These are phyloP conservation scores for Epicampocera succincta DNA, from an alignment of 2,888 invertebrate genomes.

Conservation along the genomic window DNA sequence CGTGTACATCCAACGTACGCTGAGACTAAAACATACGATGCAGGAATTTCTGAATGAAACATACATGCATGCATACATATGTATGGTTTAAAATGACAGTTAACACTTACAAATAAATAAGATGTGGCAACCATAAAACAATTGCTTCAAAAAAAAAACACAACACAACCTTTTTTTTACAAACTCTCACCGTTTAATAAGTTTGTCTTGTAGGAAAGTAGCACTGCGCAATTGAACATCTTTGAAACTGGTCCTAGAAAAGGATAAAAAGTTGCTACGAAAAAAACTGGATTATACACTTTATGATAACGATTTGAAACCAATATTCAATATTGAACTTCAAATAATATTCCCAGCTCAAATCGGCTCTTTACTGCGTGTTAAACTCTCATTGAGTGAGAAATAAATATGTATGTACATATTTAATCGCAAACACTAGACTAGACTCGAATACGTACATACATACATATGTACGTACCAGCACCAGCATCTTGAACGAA, in stretches of 20 bases:
- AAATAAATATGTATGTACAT: background rate
- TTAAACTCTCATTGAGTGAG: slow-evolving; percentile 5
- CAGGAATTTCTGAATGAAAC: no score
- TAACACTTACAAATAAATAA: no score
- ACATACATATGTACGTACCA: no score
- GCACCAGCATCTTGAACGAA: slow-evolving; percentile 64
- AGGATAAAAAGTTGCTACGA: slow-evolving; percentile 22
- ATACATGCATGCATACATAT: background rate
- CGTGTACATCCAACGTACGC: no score
- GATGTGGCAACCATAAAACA: slow-evolving; percentile 9
- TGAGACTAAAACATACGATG: no score
- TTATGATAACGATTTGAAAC: background rate
- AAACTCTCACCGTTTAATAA: slow-evolving; percentile 7
- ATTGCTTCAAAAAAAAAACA: background rate
- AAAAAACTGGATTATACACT: slow-evolving; percentile 23
- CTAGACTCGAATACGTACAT: slow-evolving; percentile 20
- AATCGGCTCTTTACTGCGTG: slow-evolving; percentile 3
- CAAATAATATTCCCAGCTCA: slow-evolving; percentile 37
- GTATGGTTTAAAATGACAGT: no score
- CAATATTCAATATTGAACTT: slow-evolving; percentile 49
- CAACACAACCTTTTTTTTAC: background rate
- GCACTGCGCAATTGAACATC: background rate
- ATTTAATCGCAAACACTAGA: slow-evolving; percentile 15
- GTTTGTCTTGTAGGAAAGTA: background rate
- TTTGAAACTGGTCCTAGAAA: slow-evolving; percentile 47